These are phyloP conservation scores for Heterodera schachtii DNA, from an alignment of 1,140 invertebrate species.

Conservation along the genomic window DNA sequence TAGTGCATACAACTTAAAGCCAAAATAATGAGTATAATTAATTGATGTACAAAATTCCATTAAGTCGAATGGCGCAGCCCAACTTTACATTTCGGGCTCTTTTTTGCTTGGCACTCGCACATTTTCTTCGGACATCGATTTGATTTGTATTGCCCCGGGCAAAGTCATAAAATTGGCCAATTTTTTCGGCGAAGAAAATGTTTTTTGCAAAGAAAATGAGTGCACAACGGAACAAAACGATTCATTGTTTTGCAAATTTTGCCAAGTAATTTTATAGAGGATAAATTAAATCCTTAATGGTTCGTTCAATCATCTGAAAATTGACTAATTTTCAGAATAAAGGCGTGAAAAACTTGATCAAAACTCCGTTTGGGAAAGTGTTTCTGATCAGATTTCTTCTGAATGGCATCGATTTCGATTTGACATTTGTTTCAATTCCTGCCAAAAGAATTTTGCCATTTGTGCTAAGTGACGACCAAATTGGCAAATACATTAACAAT, in stretches of 20 bases:
- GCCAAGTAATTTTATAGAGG: not conserved
- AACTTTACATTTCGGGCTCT: constrained; percentile 1
- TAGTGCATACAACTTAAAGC: too few species aligned
- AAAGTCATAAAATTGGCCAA: not conserved
- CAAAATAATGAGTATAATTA: too few species aligned
- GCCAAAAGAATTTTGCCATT: not conserved
- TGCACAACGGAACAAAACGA: not conserved
- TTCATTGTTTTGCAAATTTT: not conserved
- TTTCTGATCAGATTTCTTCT: not conserved
- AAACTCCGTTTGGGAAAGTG: not conserved
- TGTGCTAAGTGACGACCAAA: not conserved
- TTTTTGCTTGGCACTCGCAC: not conserved
- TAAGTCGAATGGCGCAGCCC: not conserved
- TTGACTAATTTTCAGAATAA: not conserved
- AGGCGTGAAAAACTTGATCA: not conserved
- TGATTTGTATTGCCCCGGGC: not conserved
- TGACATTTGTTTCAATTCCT: not conserved
- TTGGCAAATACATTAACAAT: not conserved
- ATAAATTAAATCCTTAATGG: not conserved
- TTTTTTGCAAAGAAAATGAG: not conserved
- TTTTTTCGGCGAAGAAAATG: not conserved
- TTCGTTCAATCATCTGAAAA: not conserved
- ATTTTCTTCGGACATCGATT: not conserved
- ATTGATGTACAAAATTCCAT: not conserved
- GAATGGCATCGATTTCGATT: not conserved